Conservation (phyloP, 1,140 invertebrate genomes). For the Cepaea nemoralis region DNA sequence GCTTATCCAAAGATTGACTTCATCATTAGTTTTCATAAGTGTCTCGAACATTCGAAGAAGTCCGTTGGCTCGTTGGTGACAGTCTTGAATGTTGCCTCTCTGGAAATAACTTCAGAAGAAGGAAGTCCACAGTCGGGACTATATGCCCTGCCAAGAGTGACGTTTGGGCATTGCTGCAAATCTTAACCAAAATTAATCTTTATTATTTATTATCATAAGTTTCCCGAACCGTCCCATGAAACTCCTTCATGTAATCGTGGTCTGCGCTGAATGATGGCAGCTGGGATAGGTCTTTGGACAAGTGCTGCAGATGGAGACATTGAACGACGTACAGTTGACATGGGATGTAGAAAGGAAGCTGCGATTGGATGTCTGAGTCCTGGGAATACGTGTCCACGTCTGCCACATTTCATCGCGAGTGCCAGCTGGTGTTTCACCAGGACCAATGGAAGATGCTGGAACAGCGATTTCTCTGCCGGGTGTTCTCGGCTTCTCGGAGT, state of each 20-base stretch:
- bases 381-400: conserved; percentile 38
- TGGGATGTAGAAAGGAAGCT: background rate
- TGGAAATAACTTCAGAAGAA: too few species aligned
- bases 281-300: background rate
- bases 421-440: conserved; percentile 23
- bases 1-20: too few species aligned
- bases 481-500: conserved; percentile 27
- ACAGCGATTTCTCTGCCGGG: conserved; percentile 20
- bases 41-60: too few species aligned
- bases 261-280: background rate
- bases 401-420: conserved; percentile 35
- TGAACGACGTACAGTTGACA: background rate
- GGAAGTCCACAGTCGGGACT: too few species aligned
- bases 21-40: too few species aligned
- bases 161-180: background rate
- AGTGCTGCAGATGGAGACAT: background rate
- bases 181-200: conserved; percentile 20
- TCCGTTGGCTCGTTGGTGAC: too few species aligned
- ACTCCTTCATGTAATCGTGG: conserved; percentile 29
- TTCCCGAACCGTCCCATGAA: conserved; percentile 33
- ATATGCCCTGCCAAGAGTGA: background rate
- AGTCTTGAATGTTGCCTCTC: too few species aligned
- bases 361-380: conserved; percentile 5
- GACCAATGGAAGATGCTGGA: conserved; percentile 4
- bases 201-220: conserved; percentile 29